Percentiles rank a stretch among this genome's conserved stretches.
Evolutionary conservation across 2,888 invertebrate genomes (phyloP).

Genomic region (Cryptophagus acutangulus): DNA sequence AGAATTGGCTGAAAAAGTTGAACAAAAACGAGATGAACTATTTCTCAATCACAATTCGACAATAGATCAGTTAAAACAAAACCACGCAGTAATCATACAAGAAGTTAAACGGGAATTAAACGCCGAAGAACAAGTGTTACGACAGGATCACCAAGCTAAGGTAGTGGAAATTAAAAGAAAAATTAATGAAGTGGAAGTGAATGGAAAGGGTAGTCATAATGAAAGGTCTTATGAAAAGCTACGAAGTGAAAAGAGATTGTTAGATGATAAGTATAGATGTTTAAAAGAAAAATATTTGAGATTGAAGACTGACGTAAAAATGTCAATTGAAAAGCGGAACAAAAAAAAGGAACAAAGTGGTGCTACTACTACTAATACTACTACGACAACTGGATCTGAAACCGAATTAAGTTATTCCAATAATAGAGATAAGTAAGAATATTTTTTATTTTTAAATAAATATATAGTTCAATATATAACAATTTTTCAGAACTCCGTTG

Average conservation of each 20-base stretch:
- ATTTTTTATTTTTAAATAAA: background rate
- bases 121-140: constrained; percentile 62
- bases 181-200: constrained; percentile 50
- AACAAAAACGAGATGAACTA: constrained; percentile 49
- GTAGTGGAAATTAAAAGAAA: constrained; percentile 61
- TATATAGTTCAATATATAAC: too few relatives aligned
- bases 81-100: constrained; percentile 57
- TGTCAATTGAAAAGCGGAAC: constrained; percentile 70
- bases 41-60: constrained; percentile 54
- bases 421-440: constrained; percentile 47
- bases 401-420: constrained; percentile 74
- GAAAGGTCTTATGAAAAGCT: constrained; percentile 57
- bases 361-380: constrained; percentile 46
- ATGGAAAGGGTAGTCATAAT: constrained; percentile 22
- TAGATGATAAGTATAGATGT: constrained; percentile 74
- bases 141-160: constrained; percentile 64
- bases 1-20: constrained; percentile 49
- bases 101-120: constrained; percentile 60
- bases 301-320: constrained; percentile 73
- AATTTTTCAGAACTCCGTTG: constrained; percentile 28
- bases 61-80: constrained; percentile 53
- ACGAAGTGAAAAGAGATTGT: constrained; percentile 63
- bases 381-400: constrained; percentile 68
- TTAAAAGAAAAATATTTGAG: constrained; percentile 77
- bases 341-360: constrained; percentile 58